These are phyloP conservation scores for Perca schrenkii DNA, from an alignment of 2,113 vertebrate species.

Conservation along the genomic window DNA sequence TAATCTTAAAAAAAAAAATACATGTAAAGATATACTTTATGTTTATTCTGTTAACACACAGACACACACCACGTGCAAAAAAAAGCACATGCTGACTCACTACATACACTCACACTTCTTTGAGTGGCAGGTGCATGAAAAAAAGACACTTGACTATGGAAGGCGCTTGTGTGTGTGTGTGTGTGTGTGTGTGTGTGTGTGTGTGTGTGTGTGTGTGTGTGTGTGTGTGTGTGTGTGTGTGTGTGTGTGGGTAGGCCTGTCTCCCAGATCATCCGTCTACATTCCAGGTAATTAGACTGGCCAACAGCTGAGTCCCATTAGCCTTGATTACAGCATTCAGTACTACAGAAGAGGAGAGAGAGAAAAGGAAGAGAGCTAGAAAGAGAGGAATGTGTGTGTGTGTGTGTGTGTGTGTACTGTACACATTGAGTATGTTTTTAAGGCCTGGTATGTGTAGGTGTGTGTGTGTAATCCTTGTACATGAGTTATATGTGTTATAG, in stretches of 20 bases:
- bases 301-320: conserved; percentile 85
- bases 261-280: conserved; percentile 75
- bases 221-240: background rate
- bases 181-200: background rate
- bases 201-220: conserved; percentile 7
- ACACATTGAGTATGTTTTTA: conserved; percentile 17
- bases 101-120: background rate
- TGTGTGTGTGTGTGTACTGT: background rate
- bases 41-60: conserved; percentile 18
- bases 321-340: conserved; percentile 79
- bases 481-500: conserved; percentile 8
- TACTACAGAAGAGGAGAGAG: conserved; percentile 50
- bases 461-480: conserved; percentile 28
- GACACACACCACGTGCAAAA: conserved; percentile 17
- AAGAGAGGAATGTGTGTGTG: background rate
- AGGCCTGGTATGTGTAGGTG: conserved; percentile 8
- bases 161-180: background rate
- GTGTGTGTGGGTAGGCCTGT: conserved; percentile 34
- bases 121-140: conserved; percentile 52
- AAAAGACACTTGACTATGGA: conserved; percentile 9
- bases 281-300: conserved; percentile 84
- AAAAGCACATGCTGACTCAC: background rate
- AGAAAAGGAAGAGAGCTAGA: conserved; percentile 25
- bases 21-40: background rate
- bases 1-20: too few species aligned